These are phyloP conservation scores for Drosophila helvetica DNA, from an alignment of 2,888 invertebrate species.

Conservation along the genomic window DNA sequence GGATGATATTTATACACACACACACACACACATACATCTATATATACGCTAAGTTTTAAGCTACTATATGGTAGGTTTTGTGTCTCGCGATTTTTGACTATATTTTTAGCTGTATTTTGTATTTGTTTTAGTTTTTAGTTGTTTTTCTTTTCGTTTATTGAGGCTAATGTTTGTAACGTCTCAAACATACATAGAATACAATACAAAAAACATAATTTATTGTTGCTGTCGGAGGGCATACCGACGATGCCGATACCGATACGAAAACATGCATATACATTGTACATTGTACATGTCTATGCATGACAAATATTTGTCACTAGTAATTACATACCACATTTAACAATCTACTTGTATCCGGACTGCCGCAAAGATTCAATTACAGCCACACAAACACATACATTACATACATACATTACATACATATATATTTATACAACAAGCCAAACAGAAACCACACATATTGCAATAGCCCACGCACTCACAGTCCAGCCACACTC, in stretches of 20 bases:
- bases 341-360: slow-evolving; percentile 33
- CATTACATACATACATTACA: slow-evolving; percentile 17
- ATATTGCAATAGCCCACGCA: slow-evolving; percentile 67
- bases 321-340: slow-evolving; percentile 36
- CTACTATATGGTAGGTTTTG: slow-evolving; percentile 27
- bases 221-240: slow-evolving; percentile 23
- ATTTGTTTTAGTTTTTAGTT: slow-evolving; percentile 63
- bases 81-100: slow-evolving; percentile 10
- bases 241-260: slow-evolving; percentile 10
- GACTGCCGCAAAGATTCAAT: slow-evolving; percentile 54
- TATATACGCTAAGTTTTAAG: slow-evolving; percentile 39
- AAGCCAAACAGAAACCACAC: slow-evolving; percentile 31
- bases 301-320: slow-evolving; percentile 41
- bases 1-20: slow-evolving; percentile 53
- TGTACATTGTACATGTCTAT: too few relatives aligned
- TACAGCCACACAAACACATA: slow-evolving; percentile 21
- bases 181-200: background rate
- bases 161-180: slow-evolving; percentile 58
- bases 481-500: slow-evolving; percentile 10
- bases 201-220: slow-evolving; percentile 27
- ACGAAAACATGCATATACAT: background rate
- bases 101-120: slow-evolving; percentile 22
- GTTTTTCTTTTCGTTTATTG: slow-evolving; percentile 59
- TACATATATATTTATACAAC: slow-evolving; percentile 48
- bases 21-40: slow-evolving; percentile 22